Evolutionary conservation across 2,113 vertebrate genomes (phyloP), one percentile per base, ranked within the genome.

Genomic region (Ardeotis arabs): DNA sequence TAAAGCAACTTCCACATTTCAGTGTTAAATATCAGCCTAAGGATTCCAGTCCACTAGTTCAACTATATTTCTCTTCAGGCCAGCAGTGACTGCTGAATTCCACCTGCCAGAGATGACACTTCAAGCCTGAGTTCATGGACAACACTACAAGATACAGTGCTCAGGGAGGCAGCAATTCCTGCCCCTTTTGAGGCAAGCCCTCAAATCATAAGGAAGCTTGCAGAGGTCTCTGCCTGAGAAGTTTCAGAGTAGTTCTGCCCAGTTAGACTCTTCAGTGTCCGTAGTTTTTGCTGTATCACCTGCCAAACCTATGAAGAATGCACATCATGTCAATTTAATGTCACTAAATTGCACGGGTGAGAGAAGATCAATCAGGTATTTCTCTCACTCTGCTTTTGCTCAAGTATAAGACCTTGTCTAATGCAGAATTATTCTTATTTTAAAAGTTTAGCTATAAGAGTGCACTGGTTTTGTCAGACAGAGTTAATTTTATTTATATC

Each of bases 71-170:
- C 59, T n/a, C 33, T 60, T 60, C 55, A 53, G 44, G 29, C 17
- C 37, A 91, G 15, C 29, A 87, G 55, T 1, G 8, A 75, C 55
- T 56, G 31, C 37, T 55, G 24, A 89, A 64, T 56, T 79, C 18
- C 53, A 63, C 33, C 53, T 49, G 17, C 11, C 41, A 74, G 31
- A 89, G 4, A 28, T 0, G 5, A 68, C 25, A 39, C 12, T 25
- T 66, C 27, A 58, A 80, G 22, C 23, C 41, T 0, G 0, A 74
- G 7, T 33, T 59, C 19, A 31, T 3, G 6, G 31, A 50, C n/a
- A 49, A 39, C 4, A 31, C 8, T 25, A 28, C 5, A 70, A 86
- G 11, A 91, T 8, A 22, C 9, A 58, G 24, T 14, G 28, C 44
- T 79, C 66, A 31, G 0, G 3, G 14, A 72, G 21, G 35, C 60